These are phyloP conservation scores for Drosophila kanekoi DNA, from an alignment of 2,888 invertebrate genomes.

Conservation along the genomic window DNA sequence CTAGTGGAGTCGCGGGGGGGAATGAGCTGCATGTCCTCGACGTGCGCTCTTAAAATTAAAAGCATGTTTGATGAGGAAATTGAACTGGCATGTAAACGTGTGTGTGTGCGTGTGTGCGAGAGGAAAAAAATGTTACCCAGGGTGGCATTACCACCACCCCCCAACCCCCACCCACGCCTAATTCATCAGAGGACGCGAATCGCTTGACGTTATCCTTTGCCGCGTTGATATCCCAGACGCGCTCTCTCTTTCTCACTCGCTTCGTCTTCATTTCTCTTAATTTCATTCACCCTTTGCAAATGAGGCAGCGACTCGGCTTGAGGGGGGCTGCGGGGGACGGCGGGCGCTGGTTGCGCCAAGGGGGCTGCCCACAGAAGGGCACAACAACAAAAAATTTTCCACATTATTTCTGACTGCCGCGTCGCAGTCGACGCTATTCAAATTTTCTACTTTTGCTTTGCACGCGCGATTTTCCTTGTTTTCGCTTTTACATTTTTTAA, in stretches of 20 bases:
- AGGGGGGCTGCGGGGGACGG: conserved; percentile 4
- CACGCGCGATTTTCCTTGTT: conserved; percentile 81
- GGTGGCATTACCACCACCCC: conserved; percentile 40
- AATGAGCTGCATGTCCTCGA: conserved; percentile 55
- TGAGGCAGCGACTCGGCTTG: conserved; percentile 50
- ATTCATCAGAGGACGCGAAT: conserved; percentile 61
- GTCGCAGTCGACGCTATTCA: conserved; percentile 64
- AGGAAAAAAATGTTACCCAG: conserved; percentile 48
- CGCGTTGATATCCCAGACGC: conserved; percentile 39
- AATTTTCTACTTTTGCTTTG: conserved; percentile 79
- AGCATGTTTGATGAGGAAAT: conserved; percentile 79
- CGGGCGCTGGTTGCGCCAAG: conserved; percentile 6
- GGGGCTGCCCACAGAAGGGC: conserved; percentile 39
- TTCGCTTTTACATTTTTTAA: conserved; percentile 81
- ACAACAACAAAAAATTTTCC: conserved; percentile 65
- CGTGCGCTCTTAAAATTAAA: conserved; percentile 75
- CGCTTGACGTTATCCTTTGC: conserved; percentile 58
- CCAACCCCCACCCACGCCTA: conserved; percentile 55
- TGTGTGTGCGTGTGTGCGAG: conserved; percentile 13
- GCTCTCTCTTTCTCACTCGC: conserved; percentile 8
- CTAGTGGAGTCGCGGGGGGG: neutral
- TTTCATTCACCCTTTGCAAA: conserved; percentile 82
- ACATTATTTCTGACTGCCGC: conserved; percentile 64
- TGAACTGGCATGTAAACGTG: conserved; percentile 67
- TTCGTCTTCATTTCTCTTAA: conserved; percentile 67